phyloP scores from a whole-genome alignment of 2,888 invertebrate species.

The Sphecodes monilicornis region DNA sequence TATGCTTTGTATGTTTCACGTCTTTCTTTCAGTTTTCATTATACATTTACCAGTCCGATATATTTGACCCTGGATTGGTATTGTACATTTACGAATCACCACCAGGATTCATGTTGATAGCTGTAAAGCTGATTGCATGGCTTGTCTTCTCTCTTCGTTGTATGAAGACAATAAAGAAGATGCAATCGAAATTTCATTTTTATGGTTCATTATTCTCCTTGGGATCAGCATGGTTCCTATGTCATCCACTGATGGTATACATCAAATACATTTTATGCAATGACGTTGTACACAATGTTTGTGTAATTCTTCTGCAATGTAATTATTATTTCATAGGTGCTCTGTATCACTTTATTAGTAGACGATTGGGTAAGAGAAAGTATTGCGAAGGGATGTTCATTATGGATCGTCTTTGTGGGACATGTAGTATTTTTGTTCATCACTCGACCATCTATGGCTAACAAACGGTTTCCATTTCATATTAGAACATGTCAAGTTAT shows the following conservation, averaged over 20 bases:
- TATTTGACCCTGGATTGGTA: constrained; percentile 96
- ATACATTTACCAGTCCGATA: constrained; percentile 93
- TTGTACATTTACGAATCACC: constrained; percentile 96
- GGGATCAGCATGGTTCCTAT: constrained; percentile 80
- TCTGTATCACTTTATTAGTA: constrained; percentile 88
- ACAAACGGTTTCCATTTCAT: constrained; percentile 80
- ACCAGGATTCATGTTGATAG: constrained; percentile 93
- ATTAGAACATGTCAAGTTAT: constrained; percentile 81
- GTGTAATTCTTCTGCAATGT: constrained; percentile 20
- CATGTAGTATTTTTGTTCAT: constrained; percentile 78
- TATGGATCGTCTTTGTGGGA: constrained; percentile 78
- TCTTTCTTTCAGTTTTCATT: constrained; percentile 90
- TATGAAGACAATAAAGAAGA: constrained; percentile 82
- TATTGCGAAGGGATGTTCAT: constrained; percentile 85
- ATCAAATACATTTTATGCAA: constrained; percentile 19
- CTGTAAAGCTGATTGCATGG: constrained; percentile 92
- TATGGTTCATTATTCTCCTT: constrained; percentile 78
- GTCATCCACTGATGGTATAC: constrained; percentile 79
- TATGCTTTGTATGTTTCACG: constrained; percentile 92
- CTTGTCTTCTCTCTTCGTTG: constrained; percentile 88
- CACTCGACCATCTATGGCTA: constrained; percentile 78
- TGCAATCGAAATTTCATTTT: constrained; percentile 75
- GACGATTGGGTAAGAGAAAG: constrained; percentile 93
- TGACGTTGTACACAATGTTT: neutral
- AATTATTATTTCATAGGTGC: constrained; percentile 86